A percentile compares a stretch with the other conserved stretches of the same genome.
Conservation (phyloP, 2,113 vertebrate species). For the Protobothrops mucrosquamatus region DNA sequence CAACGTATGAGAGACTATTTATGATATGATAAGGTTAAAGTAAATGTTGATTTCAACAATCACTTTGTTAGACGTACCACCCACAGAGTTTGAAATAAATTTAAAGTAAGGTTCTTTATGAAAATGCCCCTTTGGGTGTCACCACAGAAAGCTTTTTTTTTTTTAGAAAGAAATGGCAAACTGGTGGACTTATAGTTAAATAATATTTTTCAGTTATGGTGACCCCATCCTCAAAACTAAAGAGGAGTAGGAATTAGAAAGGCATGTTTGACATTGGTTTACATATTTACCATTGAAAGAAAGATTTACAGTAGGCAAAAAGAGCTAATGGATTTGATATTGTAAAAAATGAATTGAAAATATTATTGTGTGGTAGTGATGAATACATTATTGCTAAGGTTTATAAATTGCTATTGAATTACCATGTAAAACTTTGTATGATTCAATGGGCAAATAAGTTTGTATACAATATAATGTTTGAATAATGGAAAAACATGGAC, state of each 20-base stretch:
- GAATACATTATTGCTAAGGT: not conserved
- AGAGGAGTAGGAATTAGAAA: not conserved
- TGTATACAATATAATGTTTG: not conserved
- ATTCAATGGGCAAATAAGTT: not conserved
- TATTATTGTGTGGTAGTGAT: not conserved
- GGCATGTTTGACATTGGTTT: not conserved
- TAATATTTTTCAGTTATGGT: not conserved
- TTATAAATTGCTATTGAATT: not conserved
- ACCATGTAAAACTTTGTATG: not conserved
- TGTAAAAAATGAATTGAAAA: not conserved
- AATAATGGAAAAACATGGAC: not conserved
- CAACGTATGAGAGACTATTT: not conserved
- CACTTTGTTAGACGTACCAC: not conserved
- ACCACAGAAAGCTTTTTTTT: not conserved
- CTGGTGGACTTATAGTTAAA: not conserved
- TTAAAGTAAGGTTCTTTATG: not conserved
- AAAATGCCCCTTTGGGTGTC: not conserved
- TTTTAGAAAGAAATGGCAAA: not conserved
- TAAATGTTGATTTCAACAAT: not conserved
- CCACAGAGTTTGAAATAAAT: not conserved
- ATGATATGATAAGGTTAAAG: not conserved
- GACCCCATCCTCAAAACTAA: not conserved
- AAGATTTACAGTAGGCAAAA: not conserved
- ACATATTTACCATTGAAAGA: not conserved
- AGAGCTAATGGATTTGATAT: not conserved